Evolutionary conservation across 1,140 invertebrate genomes (phyloP).

Genomic region (Zaprionus davidi): DNA sequence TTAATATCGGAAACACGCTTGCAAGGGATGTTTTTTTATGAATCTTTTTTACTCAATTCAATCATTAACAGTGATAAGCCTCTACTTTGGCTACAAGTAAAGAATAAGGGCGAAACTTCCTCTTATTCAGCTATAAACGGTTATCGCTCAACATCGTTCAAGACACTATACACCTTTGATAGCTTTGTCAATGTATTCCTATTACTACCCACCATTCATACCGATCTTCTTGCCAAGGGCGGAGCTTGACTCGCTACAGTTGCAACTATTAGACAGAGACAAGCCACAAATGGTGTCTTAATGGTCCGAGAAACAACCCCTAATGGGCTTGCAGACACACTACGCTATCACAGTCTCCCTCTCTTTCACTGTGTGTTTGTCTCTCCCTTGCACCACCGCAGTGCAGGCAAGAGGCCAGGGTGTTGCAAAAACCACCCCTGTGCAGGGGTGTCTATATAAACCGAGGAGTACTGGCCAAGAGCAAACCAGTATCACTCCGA

Average conservation of each 20-base stretch:
- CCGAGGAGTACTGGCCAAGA: slow-evolving; percentile 21
- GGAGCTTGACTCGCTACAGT: slow-evolving; percentile 81
- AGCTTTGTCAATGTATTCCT: neutral
- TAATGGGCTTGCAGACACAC: slow-evolving; percentile 53
- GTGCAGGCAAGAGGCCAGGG: slow-evolving; percentile 15
- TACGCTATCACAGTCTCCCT: neutral
- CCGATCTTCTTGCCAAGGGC: slow-evolving; percentile 65
- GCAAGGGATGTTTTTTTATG: too few relatives aligned
- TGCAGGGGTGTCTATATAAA: slow-evolving; percentile 61
- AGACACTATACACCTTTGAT: neutral
- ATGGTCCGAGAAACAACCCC: slow-evolving; percentile 76
- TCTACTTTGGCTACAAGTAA: slow-evolving; percentile 86
- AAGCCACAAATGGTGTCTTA: slow-evolving; percentile 71
- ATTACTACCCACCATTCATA: slow-evolving; percentile 63
- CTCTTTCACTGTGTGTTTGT: slow-evolving; percentile 3
- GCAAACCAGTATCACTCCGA: slow-evolving; percentile 69
- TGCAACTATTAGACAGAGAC: slow-evolving; percentile 56
- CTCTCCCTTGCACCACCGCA: slow-evolving; percentile 23
- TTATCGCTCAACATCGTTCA: neutral
- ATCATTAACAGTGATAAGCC: slow-evolving; percentile 80
- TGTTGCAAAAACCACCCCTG: slow-evolving; percentile 57
- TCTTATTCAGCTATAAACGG: neutral
- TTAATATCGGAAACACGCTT: too few relatives aligned
- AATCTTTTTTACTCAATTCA: slow-evolving; percentile 29
- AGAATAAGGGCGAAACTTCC: slow-evolving; percentile 80